Evolutionary conservation across 1,140 invertebrate species (phyloP).

Genomic region (Tenebrio molitor): DNA sequence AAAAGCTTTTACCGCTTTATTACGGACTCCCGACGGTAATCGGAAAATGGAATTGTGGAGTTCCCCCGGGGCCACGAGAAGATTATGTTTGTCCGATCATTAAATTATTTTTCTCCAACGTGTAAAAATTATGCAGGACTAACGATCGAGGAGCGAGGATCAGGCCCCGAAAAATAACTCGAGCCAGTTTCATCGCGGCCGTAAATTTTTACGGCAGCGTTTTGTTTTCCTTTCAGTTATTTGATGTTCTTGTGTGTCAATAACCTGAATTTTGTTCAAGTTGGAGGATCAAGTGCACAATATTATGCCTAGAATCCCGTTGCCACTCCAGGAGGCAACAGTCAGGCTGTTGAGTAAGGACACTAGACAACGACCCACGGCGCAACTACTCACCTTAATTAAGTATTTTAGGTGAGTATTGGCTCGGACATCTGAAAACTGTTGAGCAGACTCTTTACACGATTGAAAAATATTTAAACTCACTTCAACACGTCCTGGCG

Average conservation of each 20-base stretch:
- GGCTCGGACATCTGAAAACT: too few relatives aligned
- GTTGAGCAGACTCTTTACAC: too few relatives aligned
- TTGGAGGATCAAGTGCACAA: constrained; percentile 84
- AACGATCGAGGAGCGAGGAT: too few relatives aligned
- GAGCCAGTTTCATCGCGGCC: too few relatives aligned
- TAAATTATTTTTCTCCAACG: neutral
- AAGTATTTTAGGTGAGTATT: constrained; percentile 87
- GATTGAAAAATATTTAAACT: constrained; percentile 6
- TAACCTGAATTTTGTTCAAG: constrained; percentile 67
- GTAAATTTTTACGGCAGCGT: neutral
- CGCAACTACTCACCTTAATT: constrained; percentile 88
- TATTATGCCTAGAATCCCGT: constrained; percentile 83
- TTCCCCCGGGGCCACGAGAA: neutral
- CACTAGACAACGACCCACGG: constrained; percentile 84
- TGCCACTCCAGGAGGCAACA: constrained; percentile 89
- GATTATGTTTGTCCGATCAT: constrained; percentile 29
- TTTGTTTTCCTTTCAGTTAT: neutral
- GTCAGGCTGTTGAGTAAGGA: constrained; percentile 86
- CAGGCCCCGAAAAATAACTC: too few relatives aligned
- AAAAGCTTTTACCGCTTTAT: constrained; percentile 37
- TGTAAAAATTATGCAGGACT: constrained; percentile 5
- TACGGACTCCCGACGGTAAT: constrained; percentile 32
- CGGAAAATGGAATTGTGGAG: constrained; percentile 35
- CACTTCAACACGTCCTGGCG: too few relatives aligned
- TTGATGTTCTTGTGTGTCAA: neutral